phyloP scores from a whole-genome alignment of 2,113 vertebrate species.

The Ciconia maguari region DNA sequence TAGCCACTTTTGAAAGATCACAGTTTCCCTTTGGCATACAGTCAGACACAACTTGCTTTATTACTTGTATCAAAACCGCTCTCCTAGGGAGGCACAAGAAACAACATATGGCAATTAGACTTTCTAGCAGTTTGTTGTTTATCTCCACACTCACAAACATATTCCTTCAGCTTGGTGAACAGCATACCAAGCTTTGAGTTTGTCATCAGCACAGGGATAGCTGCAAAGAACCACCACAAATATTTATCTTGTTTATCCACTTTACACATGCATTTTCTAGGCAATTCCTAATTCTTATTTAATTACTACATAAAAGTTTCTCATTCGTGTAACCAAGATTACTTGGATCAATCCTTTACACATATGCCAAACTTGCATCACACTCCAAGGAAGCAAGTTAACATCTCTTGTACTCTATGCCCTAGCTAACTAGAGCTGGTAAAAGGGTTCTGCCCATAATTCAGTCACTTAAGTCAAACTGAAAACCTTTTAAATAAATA shows the following conservation, averaged over 20 bases:
- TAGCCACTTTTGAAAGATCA: background rate
- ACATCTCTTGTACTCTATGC: background rate
- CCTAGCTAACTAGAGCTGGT: background rate
- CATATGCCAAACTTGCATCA: background rate
- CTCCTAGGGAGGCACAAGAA: background rate
- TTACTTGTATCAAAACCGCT: background rate
- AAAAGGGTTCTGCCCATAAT: background rate
- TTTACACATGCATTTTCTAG: background rate
- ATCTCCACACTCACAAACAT: background rate
- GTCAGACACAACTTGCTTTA: background rate
- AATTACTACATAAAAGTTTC: background rate
- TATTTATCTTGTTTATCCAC: background rate
- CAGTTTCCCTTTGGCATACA: background rate
- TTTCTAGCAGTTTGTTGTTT: background rate
- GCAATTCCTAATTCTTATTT: background rate
- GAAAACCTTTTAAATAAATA: background rate
- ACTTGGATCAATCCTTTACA: background rate
- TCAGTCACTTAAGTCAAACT: background rate
- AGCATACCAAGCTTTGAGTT: background rate
- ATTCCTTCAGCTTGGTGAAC: background rate
- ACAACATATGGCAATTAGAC: background rate
- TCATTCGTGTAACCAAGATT: background rate
- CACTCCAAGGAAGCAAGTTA: background rate
- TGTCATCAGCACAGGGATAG: background rate
- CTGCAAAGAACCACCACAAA: background rate